phyloP scores from a whole-genome alignment of 2,113 vertebrate species.

The Tinamus guttatus region DNA sequence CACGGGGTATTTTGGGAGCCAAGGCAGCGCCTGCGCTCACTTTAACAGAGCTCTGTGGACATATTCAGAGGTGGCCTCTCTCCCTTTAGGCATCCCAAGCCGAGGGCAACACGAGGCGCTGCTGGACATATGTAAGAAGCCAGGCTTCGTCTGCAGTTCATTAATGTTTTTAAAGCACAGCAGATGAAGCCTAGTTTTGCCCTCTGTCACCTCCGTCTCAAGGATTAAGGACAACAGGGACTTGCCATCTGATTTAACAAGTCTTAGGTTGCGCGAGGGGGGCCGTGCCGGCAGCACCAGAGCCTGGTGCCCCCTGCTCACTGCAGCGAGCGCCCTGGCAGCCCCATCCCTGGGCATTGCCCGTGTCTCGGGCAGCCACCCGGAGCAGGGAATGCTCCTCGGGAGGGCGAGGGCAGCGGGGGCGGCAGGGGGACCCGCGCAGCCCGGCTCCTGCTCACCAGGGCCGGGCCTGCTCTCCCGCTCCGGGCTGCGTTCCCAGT shows the following conservation, averaged over 20 bases:
- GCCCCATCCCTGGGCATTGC: neutral
- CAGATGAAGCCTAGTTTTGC: neutral
- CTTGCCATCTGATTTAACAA: fast-evolving
- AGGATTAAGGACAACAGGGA: neutral
- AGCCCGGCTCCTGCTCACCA: neutral
- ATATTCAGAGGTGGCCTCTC: neutral
- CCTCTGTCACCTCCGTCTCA: neutral
- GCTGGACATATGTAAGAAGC: neutral
- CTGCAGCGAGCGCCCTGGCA: too few relatives aligned
- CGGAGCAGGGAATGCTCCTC: neutral
- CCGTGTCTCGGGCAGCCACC: neutral
- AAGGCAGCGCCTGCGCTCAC: neutral
- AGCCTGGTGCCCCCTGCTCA: neutral
- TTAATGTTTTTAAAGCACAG: neutral
- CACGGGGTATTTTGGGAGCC: neutral
- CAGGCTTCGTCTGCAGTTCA: neutral
- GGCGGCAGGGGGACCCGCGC: neutral
- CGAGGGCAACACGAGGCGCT: neutral
- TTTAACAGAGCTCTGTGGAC: neutral
- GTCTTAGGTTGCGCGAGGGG: fast-evolving
- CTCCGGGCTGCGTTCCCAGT: neutral
- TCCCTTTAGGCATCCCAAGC: neutral
- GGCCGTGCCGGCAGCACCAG: neutral
- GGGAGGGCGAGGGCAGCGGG: fast-evolving
- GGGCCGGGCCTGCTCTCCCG: neutral